phyloP scores from a whole-genome alignment of 1,140 invertebrate species.

The Drosophila guanche region DNA sequence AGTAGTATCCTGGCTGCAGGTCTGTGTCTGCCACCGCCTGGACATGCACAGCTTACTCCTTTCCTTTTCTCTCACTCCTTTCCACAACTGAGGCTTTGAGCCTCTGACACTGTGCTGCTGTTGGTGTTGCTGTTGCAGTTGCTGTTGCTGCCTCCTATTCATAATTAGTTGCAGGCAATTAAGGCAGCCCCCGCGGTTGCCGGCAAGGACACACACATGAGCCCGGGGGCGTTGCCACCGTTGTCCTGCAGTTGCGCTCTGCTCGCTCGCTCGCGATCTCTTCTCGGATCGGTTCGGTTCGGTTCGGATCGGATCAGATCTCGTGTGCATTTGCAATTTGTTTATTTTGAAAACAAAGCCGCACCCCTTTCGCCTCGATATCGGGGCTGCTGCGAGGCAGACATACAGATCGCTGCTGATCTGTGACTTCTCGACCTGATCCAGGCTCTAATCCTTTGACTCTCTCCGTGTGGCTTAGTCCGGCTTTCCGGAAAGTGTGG shows the following conservation, averaged over 20 bases:
- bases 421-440: constrained; percentile 24
- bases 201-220: constrained; percentile 45
- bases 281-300: neutral
- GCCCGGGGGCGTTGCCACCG: constrained; percentile 35
- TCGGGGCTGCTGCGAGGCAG: neutral
- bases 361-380: constrained; percentile 66
- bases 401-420: constrained; percentile 22
- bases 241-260: neutral
- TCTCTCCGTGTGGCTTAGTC: constrained; percentile 46
- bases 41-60: neutral
- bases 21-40: constrained; percentile 6
- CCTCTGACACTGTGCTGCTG: neutral
- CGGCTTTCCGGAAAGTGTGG: constrained; percentile 74
- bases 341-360: constrained; percentile 79
- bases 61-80: constrained; percentile 17
- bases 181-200: constrained; percentile 67
- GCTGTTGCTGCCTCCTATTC: constrained; percentile 52
- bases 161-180: constrained; percentile 81
- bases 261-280: too few species aligned
- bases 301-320: neutral
- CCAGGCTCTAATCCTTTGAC: constrained; percentile 69
- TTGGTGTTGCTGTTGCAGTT: too few species aligned
- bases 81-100: neutral
- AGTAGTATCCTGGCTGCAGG: constrained; percentile 43
- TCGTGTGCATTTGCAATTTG: constrained; percentile 68